phyloP scores from a whole-genome alignment of 2,888 invertebrate genomes.

The Heliconius hortense region DNA sequence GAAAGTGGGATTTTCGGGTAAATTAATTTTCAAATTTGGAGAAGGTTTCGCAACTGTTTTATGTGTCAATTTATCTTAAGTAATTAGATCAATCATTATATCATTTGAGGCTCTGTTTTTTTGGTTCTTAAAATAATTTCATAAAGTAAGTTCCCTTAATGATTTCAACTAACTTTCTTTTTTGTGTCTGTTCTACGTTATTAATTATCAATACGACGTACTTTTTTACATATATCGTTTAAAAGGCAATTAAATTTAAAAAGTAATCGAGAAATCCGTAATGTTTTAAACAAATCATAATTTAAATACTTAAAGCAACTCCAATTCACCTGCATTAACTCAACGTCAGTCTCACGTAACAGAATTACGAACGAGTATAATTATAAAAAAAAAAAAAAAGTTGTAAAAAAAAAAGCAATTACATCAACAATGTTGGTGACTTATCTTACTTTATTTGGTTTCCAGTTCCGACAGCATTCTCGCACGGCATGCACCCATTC shows the following conservation, averaged over 20 bases:
- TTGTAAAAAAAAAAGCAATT: constrained; percentile 25
- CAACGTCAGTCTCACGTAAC: neutral
- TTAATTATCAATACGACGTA: too few relatives aligned
- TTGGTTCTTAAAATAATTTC: too few relatives aligned
- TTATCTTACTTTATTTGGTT: constrained; percentile 52
- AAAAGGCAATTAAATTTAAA: too few relatives aligned
- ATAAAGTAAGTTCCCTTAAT: too few relatives aligned
- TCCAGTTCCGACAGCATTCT: constrained; percentile 49
- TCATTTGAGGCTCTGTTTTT: too few relatives aligned
- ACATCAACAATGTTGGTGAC: constrained; percentile 43
- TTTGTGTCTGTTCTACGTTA: too few relatives aligned
- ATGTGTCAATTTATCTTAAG: neutral
- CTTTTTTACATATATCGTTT: too few relatives aligned
- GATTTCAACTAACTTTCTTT: too few relatives aligned
- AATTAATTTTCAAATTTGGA: neutral
- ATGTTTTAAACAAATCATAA: neutral
- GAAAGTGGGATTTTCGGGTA: neutral
- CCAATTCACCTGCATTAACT: neutral
- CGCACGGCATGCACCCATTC: constrained; percentile 46
- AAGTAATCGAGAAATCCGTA: neutral
- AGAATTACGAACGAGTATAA: neutral
- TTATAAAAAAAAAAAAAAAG: constrained; percentile 17
- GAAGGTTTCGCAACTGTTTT: neutral
- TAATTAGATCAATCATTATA: neutral
- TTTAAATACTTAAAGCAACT: neutral